Evolutionary conservation across 2,888 invertebrate species (phyloP), one percentile per base, ranked within the genome.

Genomic region (Dusona sp.): DNA sequence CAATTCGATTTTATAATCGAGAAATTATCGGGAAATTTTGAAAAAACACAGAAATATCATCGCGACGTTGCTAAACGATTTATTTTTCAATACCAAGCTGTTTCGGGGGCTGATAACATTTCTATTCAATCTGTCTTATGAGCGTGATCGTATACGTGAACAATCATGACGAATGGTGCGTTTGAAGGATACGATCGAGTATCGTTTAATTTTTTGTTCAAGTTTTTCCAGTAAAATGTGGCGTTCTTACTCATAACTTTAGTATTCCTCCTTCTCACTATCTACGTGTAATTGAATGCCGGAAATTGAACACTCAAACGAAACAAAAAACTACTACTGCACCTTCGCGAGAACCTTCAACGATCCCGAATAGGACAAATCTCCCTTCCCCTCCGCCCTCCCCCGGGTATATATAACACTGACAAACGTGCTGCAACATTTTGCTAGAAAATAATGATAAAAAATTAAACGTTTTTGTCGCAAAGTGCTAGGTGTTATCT

Each of bases 381-480:
- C 36, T 61, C 29, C 13, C 13, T 13, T 25, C 13, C 29, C 29
- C 29, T 29, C 22, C 29, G n/a, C 57, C 13, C 16, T 25, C 11
- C 16, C 13, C 78, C 65, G 36, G 38, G 33, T 61, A 68, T 33
- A 7, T 25, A 25, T 25, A 33, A 75, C 57, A 51, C 29, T 73
- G 38, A 54, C 38, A 74, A 81, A 74, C 68, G 61, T 64, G 75
- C 48, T 36, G 72, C 75, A 57, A 72, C 64, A 81, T 78, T 80
- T 86, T 79, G 57, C 77, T 83, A 42, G 67, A 81, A 68, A 79
- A 84, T 42, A 65, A 48, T 48, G 65, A 74, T 42, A 13, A 33
- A 74, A 68, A 84, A 86, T 80, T 81, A 61, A 86, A 84, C 72
- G 74, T 64, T n/a, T 33, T 78, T 74, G 70, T 79, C 72, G 78